Base-by-base conservation (phyloP, 1,140 invertebrate species). In the Tetramorium alpestre region DNA sequence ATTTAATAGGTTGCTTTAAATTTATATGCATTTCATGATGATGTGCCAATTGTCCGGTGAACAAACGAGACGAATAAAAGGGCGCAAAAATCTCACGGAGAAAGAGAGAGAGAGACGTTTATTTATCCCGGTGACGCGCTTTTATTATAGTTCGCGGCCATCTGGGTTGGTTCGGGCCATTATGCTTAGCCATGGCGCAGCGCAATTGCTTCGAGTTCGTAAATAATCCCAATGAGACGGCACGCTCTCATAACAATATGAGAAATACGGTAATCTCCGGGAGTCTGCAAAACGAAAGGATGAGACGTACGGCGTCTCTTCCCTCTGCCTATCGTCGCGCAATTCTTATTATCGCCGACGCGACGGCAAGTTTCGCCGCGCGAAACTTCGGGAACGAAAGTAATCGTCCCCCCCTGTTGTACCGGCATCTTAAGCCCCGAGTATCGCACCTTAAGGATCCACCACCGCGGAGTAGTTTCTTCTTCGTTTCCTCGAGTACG, bases 181-280 rank as follows among this genome's bases (percentile, higher is more conserved):
- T 84, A 75, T 84, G 69, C 44, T 75, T 58, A 38, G 44, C 25
- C 51, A 41, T 28, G 44, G 51, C 11, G 38, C 81, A 22, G 16
- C 22, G 69, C 67, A 62, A 85, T 65, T 85, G 72, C 62, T 16
- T 13, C 73, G 58, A 22, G 58, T 58, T 85, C 72, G 73, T 78
- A 78, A 85, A 85, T 85, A 85, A 85, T 85, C 18, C 38, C 47
- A 16, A 85, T 41, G 60, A 69, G 33, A 85, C 54, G 60, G 60
- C 47, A 67, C 72, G n/a, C 58, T 67, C 47, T 67, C 73, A 44
- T 85, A 78, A 73, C 62, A 85, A 85, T 85, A 65, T 54, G 82
- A 65, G 25, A 78, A 47, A 78, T 33, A 60, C 47, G 44, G 60
- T 85, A 78, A 65, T 85, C 18, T 85, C 18, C 49, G 33, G 18